Base-by-base conservation (phyloP, 2,888 invertebrate genomes). In the Ctena decussata region DNA sequence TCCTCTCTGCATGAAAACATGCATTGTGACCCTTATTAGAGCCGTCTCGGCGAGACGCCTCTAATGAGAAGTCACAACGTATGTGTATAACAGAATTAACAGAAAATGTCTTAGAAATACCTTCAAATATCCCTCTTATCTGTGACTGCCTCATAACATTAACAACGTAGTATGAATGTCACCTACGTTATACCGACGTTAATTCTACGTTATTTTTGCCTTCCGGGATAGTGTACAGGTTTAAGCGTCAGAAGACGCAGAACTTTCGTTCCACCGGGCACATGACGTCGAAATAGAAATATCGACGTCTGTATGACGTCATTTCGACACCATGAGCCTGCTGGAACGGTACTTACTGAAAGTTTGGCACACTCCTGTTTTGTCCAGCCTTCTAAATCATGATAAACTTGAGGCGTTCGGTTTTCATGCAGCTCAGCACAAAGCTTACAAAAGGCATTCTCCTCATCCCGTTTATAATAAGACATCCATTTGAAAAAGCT, bases 351-450 rank as follows among this genome's bases (percentile, higher is more conserved):
- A 49, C 77, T 85, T 83, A 89, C 89, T 49, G 82, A 74, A 37
- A 71, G 80, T 70, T 82, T 85, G n/a, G 46, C 41, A 77, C 90
- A 90, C 30, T 92, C 89, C 69, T 89, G 85, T 57, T 70, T 69
- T 0, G 88, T 35, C 91, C 91, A 91, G 6, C 82, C 89, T 35
- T 89, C 86, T 41, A 91, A 77, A 75, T 91, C 84, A 21, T 53
- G 46, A 32, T 88, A 88, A 15, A 85, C 87, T 79, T 91, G 90
- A 1, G 88, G 85, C 3, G 86, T 74, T 57, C 81, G 57, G 12
- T 78, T 78, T 35, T 90, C 86, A 76, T 93, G 91, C n/a, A 93
- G 83, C 11, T 90, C 91, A 49, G 82, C 82, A 75, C 93, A 93
- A 18, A 93, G 44, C 32, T 89, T 87, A 85, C 93, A 93, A 87